phyloP scores from a whole-genome alignment of 2,113 vertebrate genomes.

The Thomomys bottae region DNA sequence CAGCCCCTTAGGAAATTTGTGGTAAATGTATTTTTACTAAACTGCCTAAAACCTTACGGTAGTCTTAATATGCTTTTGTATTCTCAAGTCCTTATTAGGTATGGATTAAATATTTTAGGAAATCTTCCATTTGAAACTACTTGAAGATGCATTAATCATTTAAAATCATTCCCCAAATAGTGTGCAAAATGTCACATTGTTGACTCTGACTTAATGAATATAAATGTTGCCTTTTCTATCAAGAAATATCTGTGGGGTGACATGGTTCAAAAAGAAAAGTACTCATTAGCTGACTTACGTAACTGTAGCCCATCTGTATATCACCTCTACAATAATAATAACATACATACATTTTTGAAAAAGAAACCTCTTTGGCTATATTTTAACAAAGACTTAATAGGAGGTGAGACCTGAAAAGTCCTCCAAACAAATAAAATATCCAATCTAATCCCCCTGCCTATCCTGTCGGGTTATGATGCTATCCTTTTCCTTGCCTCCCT shows the following conservation, averaged over 20 bases:
- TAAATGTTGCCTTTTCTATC: constrained; percentile 75
- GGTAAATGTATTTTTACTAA: constrained; percentile 81
- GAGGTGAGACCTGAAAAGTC: constrained; percentile 70
- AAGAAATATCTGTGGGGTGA: constrained; percentile 66
- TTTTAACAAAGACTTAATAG: constrained; percentile 76
- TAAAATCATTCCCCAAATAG: constrained; percentile 77
- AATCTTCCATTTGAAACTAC: constrained; percentile 77
- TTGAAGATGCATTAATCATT: constrained; percentile 82
- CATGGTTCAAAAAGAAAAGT: no score
- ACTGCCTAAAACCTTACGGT: constrained; percentile 73
- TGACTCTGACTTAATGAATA: constrained; percentile 79
- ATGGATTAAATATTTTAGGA: constrained; percentile 77
- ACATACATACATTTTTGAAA: no score
- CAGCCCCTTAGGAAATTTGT: constrained; percentile 66
- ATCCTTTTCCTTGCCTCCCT: background rate
- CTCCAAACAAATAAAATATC: constrained; percentile 71
- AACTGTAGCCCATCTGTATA: no score
- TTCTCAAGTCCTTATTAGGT: constrained; percentile 80
- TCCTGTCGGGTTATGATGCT: constrained; percentile 19
- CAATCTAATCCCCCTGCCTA: background rate
- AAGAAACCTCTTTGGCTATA: constrained; percentile 77
- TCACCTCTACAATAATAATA: no score
- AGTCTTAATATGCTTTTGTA: constrained; percentile 76
- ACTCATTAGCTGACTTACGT: no score
- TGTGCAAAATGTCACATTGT: constrained; percentile 69